Conservation (phyloP, 1,140 invertebrate genomes). For the Zaprionus ornatus region DNA sequence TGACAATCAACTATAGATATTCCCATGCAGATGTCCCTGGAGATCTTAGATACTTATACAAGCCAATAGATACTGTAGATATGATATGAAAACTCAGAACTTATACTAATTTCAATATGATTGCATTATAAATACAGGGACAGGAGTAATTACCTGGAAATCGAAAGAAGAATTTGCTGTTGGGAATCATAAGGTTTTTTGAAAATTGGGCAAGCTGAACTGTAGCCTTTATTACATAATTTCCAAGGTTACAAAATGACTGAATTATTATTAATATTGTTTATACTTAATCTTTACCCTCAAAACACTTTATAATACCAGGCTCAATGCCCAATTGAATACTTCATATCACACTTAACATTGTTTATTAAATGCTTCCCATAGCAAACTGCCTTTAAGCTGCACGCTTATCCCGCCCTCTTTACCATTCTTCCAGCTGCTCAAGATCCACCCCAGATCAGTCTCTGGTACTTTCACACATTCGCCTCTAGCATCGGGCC, state of each 20-base stretch:
- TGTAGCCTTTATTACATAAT: too few species aligned
- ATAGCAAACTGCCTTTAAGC: not conserved
- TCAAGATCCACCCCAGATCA: conserved; percentile 3
- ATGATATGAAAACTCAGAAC: too few species aligned
- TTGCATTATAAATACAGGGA: too few species aligned
- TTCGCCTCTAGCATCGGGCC: conserved; percentile 5
- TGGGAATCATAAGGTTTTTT: too few species aligned
- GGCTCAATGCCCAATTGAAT: not conserved
- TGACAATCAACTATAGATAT: not conserved
- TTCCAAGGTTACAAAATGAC: not conserved
- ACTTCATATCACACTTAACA: not conserved
- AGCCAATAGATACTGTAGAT: too few species aligned
- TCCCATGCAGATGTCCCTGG: not conserved
- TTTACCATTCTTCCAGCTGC: not conserved
- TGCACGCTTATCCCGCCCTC: not conserved
- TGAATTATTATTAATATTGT: not conserved
- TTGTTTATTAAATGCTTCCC: not conserved
- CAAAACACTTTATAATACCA: too few species aligned
- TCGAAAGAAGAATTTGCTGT: too few species aligned
- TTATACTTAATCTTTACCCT: not conserved
- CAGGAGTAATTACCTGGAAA: too few species aligned
- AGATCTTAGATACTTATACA: not conserved
- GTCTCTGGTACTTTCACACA: conserved; percentile 8
- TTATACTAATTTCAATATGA: too few species aligned
- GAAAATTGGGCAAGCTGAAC: too few species aligned